Evolutionary conservation across 2,113 vertebrate species (phyloP), one percentile per base, ranked within the genome.

Genomic region (Calonectris borealis): DNA sequence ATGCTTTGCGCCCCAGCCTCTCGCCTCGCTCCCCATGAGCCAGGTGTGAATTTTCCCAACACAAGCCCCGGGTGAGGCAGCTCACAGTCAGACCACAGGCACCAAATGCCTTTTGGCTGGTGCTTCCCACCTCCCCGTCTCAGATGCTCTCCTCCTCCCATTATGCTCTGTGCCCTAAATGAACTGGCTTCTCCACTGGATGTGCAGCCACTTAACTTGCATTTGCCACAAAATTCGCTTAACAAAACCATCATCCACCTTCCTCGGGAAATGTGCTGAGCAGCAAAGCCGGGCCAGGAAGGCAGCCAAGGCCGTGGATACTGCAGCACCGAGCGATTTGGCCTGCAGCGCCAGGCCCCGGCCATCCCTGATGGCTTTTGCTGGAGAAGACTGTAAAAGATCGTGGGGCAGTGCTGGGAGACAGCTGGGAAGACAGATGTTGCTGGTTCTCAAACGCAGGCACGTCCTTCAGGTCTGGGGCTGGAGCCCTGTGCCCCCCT

Each of bases 11-110:
- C 16, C n/a, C 36, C 51, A 71, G 4, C 44, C 62, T 62, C 13
- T 42, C 1, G 0, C 66, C 26, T 48, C 0, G 1, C 29, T 7
- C 2, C 0, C 36, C 46, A 17, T 0, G 1, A 32, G 16, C 44
- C 49, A 55, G 22, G 5, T 2, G 10, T 2, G 2, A 52, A 44
- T n/a, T 52, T 83, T 71, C 17, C 2, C 12, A 24, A 24, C 40
- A 7, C 36, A 57, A 68, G 9, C 24, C 27, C 42, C 0, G 0
- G 9, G 18, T 8, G 38, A 85, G 46, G 65, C 83, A 26, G 34
- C 20, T 66, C 65, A 9, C 48, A 11, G 14, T 27, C 51, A 36
- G 42, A 73, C 25, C 70, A 40, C 4, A 11, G 16, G 18, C 42
- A 52, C 9, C 10, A 16, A 58, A 62, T 10, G 6, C 16, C 31